Evolutionary conservation across 2,113 vertebrate genomes (phyloP).

Genomic region (Equus przewalskii): DNA sequence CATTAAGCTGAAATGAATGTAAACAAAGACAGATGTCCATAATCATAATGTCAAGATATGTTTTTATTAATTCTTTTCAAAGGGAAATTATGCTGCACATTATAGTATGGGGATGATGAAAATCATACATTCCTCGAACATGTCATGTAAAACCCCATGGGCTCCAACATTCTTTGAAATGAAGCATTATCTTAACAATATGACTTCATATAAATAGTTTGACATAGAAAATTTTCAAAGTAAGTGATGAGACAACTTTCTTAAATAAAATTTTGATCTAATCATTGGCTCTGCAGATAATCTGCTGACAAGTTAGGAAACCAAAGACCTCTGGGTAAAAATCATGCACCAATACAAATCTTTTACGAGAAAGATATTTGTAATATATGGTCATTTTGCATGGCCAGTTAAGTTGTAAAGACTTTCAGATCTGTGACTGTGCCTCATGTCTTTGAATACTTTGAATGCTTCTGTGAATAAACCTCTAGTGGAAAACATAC

Average conservation of each 20-base stretch:
- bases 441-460: neutral
- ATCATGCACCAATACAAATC: neutral
- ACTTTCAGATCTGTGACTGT: neutral
- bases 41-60: constrained; percentile 69
- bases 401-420: neutral
- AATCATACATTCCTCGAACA: constrained; percentile 29
- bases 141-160: neutral
- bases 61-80: constrained; percentile 72
- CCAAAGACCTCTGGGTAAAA: neutral
- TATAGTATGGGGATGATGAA: neutral
- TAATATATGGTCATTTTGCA: neutral
- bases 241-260: neutral
- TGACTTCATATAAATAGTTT: neutral
- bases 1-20: constrained; percentile 70
- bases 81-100: constrained; percentile 34
- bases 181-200: neutral
- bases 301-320: neutral
- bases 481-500: neutral
- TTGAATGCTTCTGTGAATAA: neutral
- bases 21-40: constrained; percentile 81
- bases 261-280: neutral
- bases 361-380: neutral
- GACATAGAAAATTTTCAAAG: neutral
- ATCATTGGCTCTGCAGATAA: neutral
- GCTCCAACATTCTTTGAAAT: neutral